These are phyloP conservation scores for Penaeus japonicus DNA, from an alignment of 1,140 invertebrate genomes.

Conservation along the genomic window DNA sequence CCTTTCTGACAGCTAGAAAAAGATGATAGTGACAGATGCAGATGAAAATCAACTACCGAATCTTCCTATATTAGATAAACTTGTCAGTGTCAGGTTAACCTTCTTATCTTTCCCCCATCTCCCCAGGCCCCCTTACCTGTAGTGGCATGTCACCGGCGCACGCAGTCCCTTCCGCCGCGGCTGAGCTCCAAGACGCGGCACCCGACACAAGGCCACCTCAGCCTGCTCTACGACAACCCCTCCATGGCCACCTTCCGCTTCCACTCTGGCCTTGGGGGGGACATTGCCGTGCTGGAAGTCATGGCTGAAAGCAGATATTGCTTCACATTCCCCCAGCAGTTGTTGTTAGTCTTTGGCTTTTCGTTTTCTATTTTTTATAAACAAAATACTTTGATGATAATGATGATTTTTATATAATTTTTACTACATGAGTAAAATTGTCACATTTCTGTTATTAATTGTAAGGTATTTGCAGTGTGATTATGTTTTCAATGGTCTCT, in stretches of 20 bases:
- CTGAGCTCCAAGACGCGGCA: conserved; percentile 82
- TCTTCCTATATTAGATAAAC: too few species aligned
- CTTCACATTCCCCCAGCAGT: conserved; percentile 85
- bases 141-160: conserved; percentile 76
- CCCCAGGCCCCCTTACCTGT: conserved; percentile 64
- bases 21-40: too few species aligned
- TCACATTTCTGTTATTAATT: too few species aligned
- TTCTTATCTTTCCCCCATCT: neutral
- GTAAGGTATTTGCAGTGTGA: too few species aligned
- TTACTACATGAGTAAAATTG: neutral
- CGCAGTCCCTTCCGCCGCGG: conserved; percentile 83
- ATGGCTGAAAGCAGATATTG: conserved; percentile 90
- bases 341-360: conserved; percentile 76
- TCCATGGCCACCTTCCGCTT: conserved; percentile 84
- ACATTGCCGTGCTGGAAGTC: conserved; percentile 91
- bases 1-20: too few species aligned
- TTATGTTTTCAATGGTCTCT: too few species aligned
- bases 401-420: neutral
- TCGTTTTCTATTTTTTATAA: neutral
- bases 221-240: conserved; percentile 79
- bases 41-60: too few species aligned
- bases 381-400: neutral
- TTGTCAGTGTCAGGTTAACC: neutral
- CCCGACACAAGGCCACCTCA: conserved; percentile 77
- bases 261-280: conserved; percentile 87